These are phyloP conservation scores for Nebria salina DNA, from an alignment of 2,888 invertebrate species.

Conservation along the genomic window DNA sequence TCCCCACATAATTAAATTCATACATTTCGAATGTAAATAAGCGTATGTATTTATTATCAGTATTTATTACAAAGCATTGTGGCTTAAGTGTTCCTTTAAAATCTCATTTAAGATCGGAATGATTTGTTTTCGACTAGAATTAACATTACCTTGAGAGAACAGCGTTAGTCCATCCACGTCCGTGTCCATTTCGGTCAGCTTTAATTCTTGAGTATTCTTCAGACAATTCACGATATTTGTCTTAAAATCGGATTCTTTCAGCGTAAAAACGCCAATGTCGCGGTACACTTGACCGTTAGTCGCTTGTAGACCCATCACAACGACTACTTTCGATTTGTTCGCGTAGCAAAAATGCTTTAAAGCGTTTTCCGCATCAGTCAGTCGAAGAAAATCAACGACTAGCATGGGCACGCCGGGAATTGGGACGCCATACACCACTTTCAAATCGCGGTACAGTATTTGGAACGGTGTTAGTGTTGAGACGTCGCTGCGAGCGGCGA, in stretches of 20 bases:
- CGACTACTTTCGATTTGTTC: constrained; percentile 61
- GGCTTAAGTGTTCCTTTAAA: constrained; percentile 18
- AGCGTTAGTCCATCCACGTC: constrained; percentile 63
- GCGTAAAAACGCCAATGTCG: constrained; percentile 69
- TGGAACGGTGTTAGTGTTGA: constrained; percentile 71
- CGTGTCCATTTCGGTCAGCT: constrained; percentile 58
- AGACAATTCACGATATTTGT: constrained; percentile 58
- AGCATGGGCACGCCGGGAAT: constrained; percentile 71
- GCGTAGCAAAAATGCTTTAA: constrained; percentile 64
- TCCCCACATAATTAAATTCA: no score
- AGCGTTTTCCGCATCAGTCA: constrained; percentile 63
- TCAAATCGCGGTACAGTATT: constrained; percentile 80
- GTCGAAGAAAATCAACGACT: constrained; percentile 68
- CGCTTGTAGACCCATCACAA: constrained; percentile 73
- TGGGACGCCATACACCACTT: constrained; percentile 68
- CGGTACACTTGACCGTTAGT: constrained; percentile 63
- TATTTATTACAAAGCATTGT: constrained; percentile 7
- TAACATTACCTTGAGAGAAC: constrained; percentile 69
- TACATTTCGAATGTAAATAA: not conserved
- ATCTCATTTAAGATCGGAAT: constrained; percentile 61
- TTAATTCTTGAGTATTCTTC: constrained; percentile 55
- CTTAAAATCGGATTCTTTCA: constrained; percentile 57
- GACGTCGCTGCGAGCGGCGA: constrained; percentile 74
- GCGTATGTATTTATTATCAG: not conserved
- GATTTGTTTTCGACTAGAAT: constrained; percentile 75